These are phyloP conservation scores for Hirtodrosophila trivittata DNA, from an alignment of 2,888 invertebrate species.

Conservation along the genomic window DNA sequence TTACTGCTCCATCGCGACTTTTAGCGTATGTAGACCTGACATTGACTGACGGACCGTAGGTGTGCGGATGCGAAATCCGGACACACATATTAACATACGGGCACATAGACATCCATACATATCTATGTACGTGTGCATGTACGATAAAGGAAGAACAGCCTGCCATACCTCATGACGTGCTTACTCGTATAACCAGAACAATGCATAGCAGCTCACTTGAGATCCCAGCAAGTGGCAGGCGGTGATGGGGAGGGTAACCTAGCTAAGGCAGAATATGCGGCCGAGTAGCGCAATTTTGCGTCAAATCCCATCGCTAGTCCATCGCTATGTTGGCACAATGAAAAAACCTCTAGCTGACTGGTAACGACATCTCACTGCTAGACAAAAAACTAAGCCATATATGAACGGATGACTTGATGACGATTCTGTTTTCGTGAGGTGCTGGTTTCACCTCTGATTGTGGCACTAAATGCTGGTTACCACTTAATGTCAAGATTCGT, in stretches of 20 bases:
- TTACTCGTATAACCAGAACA: conserved; percentile 61
- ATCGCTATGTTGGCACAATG: conserved; percentile 62
- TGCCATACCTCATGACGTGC: conserved; percentile 35
- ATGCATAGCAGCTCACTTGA: conserved; percentile 77
- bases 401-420: conserved; percentile 39
- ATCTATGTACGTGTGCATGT: conserved; percentile 26
- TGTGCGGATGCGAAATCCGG: conserved; percentile 45
- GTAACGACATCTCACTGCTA: conserved; percentile 56
- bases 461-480: conserved; percentile 39
- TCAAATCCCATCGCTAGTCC: conserved; percentile 41
- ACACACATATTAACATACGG: neutral
- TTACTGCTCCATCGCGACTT: conserved; percentile 50
- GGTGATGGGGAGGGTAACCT: conserved; percentile 34
- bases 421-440: conserved; percentile 39
- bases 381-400: conserved; percentile 60
- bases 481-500: too few species aligned
- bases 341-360: conserved; percentile 63
- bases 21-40: conserved; percentile 61
- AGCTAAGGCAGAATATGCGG: conserved; percentile 45
- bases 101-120: neutral
- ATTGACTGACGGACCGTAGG: conserved; percentile 65
- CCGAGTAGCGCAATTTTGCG: conserved; percentile 60
- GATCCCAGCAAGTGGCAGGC: conserved; percentile 70
- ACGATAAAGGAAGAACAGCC: conserved; percentile 41
- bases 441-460: conserved; percentile 41